Evolutionary conservation across 2,888 invertebrate genomes (phyloP), one percentile per base, ranked within the genome.

Genomic region (Pinctada fucata): DNA sequence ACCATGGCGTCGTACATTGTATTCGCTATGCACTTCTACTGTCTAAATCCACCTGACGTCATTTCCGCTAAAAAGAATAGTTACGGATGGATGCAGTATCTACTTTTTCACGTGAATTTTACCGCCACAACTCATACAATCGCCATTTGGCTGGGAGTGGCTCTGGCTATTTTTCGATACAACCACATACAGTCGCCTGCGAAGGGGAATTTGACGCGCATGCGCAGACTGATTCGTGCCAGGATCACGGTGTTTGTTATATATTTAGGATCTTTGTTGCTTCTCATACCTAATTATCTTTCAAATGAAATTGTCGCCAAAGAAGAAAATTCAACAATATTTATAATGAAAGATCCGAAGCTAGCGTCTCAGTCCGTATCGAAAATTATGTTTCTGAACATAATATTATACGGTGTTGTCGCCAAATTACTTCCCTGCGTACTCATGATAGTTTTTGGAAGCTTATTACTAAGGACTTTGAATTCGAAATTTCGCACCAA

Each of bases 1-100:
- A 97, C 97, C 13, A 97, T 98, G 87, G 83, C 88, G n/a, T 97
- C 97, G 88, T 98, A 97, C 92, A 96, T 98, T 84, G 97, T 97
- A 0, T 97, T 96, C 91, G 95, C 96, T 1, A 94, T 96, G 70
- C 96, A 97, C 78, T 91, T 91, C 76, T 90, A 88, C 77, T 81
- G 86, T 68, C 69, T 85, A 5, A 83, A 86, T n/a, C 79, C 84
- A 3, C 75, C 84, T 4, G 75, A 81, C 16, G 78, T 80, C 5
- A 71, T 86, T 4, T 86, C 88, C 0, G 81, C 87, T 2, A 82
- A 84, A 58, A 87, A 88, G 66, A 89, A 92, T 85, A 90, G 88
- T 68, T 83, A 85, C 70, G 86, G 83, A 3, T 93, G 93, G 93
- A 92, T 92, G 84, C 79, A 88, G 51, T 93, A 93, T 82, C 87